Evolutionary conservation across 2,797 vertebrate species (phyloP).

Genomic region (Scyliorhinus canicula): DNA sequence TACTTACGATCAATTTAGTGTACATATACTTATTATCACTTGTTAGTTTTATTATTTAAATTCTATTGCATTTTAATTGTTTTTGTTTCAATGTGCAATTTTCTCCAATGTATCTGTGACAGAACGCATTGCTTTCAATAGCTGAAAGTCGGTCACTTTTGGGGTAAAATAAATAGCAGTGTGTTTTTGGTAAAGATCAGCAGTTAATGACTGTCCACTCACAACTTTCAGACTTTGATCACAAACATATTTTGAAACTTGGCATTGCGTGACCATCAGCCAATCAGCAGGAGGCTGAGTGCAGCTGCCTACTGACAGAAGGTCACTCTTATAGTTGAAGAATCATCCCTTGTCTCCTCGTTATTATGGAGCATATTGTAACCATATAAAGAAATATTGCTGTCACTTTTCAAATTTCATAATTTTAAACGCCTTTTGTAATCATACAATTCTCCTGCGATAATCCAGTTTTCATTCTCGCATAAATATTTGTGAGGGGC

Average conservation of each 20-base stretch:
- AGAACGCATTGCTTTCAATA: neutral
- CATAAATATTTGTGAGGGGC: neutral
- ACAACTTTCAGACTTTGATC: slow-evolving; percentile 21
- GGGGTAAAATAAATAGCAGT: neutral
- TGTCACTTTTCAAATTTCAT: neutral
- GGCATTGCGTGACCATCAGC: neutral
- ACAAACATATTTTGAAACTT: slow-evolving; percentile 27
- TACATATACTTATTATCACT: neutral
- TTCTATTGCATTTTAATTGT: neutral
- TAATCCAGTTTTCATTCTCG: neutral
- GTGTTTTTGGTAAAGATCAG: neutral
- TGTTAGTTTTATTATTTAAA: neutral
- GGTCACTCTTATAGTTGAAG: neutral
- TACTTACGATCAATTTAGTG: neutral
- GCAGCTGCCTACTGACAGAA: neutral
- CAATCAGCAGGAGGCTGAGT: neutral
- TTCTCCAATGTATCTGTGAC: neutral
- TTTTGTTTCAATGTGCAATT: neutral
- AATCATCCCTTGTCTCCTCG: too few species aligned
- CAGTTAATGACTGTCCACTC: neutral
- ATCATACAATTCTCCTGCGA: neutral
- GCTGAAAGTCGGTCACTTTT: neutral
- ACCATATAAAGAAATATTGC: neutral
- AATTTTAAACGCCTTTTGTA: neutral
- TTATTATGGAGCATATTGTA: neutral